phyloP scores from a whole-genome alignment of 2,113 vertebrate genomes.

The Pantherophis guttatus region DNA sequence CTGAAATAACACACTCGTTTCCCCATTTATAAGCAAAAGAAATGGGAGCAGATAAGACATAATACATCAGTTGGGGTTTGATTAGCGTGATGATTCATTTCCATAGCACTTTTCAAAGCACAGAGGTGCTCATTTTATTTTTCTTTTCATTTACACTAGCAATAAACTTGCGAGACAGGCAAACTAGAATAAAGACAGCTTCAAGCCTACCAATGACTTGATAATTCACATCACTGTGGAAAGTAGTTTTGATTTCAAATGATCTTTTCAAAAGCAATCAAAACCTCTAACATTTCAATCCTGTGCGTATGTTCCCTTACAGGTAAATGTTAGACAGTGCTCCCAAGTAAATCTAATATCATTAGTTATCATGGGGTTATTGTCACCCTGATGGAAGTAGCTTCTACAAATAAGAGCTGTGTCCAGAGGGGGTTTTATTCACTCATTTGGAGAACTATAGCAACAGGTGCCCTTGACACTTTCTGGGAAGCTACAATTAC shows the following conservation, averaged over 20 bases:
- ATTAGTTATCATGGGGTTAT: background rate
- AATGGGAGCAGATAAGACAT: background rate
- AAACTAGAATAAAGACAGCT: background rate
- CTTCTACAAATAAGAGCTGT: background rate
- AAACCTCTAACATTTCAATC: background rate
- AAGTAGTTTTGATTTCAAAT: background rate
- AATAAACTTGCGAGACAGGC: background rate
- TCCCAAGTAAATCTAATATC: background rate
- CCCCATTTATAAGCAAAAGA: conserved; percentile 3
- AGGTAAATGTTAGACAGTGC: no score
- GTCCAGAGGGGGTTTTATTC: background rate
- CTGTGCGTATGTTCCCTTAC: background rate
- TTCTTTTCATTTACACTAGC: conserved; percentile 1
- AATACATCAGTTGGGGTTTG: background rate
- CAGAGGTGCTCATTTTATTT: background rate
- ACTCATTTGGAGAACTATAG: background rate
- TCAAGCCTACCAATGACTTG: background rate
- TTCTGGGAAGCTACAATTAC: background rate
- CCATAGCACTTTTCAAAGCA: background rate
- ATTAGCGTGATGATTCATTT: conserved; percentile 4
- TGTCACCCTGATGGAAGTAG: background rate
- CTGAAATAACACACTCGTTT: background rate
- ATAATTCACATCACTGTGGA: background rate
- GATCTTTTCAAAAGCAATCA: background rate
- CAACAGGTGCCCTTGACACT: background rate